Evolutionary conservation across 2,888 invertebrate species (phyloP).

Genomic region (Camponotus fellah): DNA sequence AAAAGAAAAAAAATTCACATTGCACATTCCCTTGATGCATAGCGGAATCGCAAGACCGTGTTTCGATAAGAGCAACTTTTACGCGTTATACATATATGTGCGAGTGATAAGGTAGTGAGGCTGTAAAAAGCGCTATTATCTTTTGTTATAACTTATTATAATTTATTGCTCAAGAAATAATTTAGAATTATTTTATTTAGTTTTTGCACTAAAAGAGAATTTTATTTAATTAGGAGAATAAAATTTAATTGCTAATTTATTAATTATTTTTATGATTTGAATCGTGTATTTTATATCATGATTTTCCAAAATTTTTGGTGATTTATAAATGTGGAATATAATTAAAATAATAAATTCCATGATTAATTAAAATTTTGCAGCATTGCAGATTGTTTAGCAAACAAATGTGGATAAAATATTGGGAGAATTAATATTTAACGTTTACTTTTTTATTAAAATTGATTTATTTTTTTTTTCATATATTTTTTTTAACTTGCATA

Average conservation of each 20-base stretch:
- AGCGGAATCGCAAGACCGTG: not conserved
- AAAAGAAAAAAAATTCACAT: not conserved
- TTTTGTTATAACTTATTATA: not conserved
- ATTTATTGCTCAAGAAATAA: not conserved
- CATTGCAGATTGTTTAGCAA: not conserved
- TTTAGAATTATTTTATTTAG: not conserved
- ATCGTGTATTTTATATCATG: not conserved
- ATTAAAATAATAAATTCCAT: not conserved
- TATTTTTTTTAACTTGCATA: not conserved
- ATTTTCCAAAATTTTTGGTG: not conserved
- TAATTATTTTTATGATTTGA: not conserved
- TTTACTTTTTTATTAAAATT: not conserved
- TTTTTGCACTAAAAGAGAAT: not conserved
- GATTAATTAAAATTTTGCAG: no score
- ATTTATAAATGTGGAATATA: not conserved
- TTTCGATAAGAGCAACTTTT: not conserved
- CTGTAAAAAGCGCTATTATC: not conserved
- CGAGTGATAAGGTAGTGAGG: not conserved
- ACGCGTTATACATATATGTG: not conserved
- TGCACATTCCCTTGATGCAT: not conserved
- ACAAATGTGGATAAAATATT: not conserved
- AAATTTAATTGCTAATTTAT: not conserved
- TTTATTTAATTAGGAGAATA: not conserved
- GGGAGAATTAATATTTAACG: not conserved
- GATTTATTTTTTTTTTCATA: not conserved